A percentile compares a stretch with the other conserved stretches of the same genome.
These are phyloP conservation scores for Sphenopsis melanotis DNA, from an alignment of 2,797 vertebrate genomes.

Conservation along the genomic window DNA sequence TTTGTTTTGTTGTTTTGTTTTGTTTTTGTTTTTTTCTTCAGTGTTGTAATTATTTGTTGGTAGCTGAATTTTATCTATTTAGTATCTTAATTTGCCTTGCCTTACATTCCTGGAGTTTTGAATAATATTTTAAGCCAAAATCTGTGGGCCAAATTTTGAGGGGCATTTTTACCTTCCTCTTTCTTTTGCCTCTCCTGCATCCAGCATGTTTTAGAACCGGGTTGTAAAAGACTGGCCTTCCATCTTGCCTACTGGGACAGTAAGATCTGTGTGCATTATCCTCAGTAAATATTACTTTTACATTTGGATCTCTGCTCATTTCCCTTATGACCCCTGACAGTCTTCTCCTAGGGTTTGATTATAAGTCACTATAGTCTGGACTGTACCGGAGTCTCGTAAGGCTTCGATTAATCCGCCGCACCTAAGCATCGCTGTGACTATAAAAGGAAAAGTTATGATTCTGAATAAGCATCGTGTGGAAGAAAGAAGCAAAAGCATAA, in stretches of 20 bases:
- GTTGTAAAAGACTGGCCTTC: constrained; percentile 28
- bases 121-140: not conserved
- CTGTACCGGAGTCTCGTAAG: constrained; percentile 18
- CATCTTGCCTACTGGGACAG: constrained; percentile 9
- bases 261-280: constrained; percentile 23
- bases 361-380: constrained; percentile 3
- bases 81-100: not conserved
- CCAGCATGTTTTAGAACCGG: not conserved
- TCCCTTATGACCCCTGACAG: constrained; percentile 32
- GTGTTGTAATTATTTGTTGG: not conserved
- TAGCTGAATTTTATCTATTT: not conserved
- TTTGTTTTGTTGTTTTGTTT: no score
- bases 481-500: constrained; percentile 74
- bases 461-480: constrained; percentile 68
- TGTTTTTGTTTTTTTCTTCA: accelerated
- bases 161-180: not conserved
- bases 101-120: not conserved
- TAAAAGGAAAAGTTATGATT: constrained; percentile 72
- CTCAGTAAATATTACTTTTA: constrained; percentile 30
- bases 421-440: constrained; percentile 62
- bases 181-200: not conserved
- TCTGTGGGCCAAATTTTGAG: not conserved
- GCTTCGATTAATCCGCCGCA: constrained; percentile 61
- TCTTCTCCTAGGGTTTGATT: constrained; percentile 10
- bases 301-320: constrained; percentile 30